Percentiles rank a stretch among this genome's conserved stretches.
Evolutionary conservation across 2,113 vertebrate genomes (phyloP).

Genomic region (Mobula hypostoma): DNA sequence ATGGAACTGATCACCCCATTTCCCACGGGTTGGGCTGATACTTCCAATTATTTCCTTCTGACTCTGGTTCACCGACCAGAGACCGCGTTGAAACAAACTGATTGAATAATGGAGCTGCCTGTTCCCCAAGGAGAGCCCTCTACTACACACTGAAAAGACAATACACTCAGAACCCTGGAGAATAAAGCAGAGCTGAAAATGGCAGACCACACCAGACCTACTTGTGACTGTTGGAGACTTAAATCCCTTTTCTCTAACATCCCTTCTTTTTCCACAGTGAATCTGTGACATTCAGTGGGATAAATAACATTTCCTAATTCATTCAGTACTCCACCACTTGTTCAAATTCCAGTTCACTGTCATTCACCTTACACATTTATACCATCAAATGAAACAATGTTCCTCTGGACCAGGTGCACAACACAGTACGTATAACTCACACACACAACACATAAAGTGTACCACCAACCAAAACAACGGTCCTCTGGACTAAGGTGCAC

Average conservation of each 20-base stretch:
- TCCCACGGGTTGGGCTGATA: neutral
- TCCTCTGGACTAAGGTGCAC: too few species aligned
- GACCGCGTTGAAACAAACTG: neutral
- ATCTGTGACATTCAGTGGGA: neutral
- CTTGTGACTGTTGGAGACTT: neutral
- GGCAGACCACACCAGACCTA: neutral
- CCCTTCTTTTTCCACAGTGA: neutral
- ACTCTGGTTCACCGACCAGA: neutral
- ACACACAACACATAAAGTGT: too few species aligned
- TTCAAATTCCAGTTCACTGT: too few species aligned
- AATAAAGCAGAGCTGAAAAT: neutral
- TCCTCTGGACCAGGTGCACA: too few species aligned
- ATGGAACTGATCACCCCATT: neutral
- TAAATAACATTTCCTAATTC: neutral
- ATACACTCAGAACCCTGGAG: neutral
- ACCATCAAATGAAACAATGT: too few species aligned
- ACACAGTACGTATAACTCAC: too few species aligned
- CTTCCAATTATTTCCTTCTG: neutral
- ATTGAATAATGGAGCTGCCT: neutral
- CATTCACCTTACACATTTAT: too few species aligned
- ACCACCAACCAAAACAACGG: too few species aligned
- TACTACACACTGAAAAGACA: neutral
- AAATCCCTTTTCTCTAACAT: neutral
- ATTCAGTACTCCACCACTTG: too few species aligned
- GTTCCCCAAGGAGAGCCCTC: neutral